These are phyloP conservation scores for Acrossocheilus fasciatus DNA, from an alignment of 2,797 vertebrate genomes.

Conservation along the genomic window DNA sequence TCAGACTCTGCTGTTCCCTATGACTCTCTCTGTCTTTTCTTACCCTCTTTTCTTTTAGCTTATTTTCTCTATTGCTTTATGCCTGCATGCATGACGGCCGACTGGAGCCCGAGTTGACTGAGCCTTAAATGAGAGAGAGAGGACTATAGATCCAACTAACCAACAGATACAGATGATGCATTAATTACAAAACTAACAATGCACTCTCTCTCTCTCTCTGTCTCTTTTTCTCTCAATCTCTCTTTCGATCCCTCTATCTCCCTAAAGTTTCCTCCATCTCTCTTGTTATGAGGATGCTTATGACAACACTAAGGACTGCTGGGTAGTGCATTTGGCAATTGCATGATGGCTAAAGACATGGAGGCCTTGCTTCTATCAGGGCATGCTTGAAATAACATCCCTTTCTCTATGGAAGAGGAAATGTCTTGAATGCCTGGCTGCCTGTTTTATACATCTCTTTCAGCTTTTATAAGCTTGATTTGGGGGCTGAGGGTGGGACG, in stretches of 20 bases:
- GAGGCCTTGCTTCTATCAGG: constrained; percentile 72
- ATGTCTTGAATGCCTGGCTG: constrained; percentile 77
- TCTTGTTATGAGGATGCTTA: constrained; percentile 63
- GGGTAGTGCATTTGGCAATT: constrained; percentile 73
- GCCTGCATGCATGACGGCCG: constrained; percentile 99
- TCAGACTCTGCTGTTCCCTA: constrained; percentile 62
- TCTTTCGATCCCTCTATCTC: constrained; percentile 47
- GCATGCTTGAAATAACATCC: constrained; percentile 79
- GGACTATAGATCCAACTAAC: constrained; percentile 74
- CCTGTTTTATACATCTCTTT: constrained; percentile 70
- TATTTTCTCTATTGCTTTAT: constrained; percentile 75
- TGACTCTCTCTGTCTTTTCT: constrained; percentile 39
- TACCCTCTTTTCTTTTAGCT: constrained; percentile 6
- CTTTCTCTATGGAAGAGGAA: constrained; percentile 65
- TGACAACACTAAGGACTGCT: constrained; percentile 69
- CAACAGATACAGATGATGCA: constrained; percentile 68
- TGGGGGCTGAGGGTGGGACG: constrained; percentile 36
- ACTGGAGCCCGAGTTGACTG: constrained; percentile 68
- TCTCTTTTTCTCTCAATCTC: constrained; percentile 23
- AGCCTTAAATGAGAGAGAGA: constrained; percentile 72
- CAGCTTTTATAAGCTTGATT: constrained; percentile 80
- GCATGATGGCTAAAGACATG: constrained; percentile 78
- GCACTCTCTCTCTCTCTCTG: constrained; percentile 11
- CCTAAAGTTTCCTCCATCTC: constrained; percentile 53
- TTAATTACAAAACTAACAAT: constrained; percentile 57